Evolutionary conservation across 2,888 invertebrate genomes (phyloP).

Genomic region (Hoplodrina blanda): DNA sequence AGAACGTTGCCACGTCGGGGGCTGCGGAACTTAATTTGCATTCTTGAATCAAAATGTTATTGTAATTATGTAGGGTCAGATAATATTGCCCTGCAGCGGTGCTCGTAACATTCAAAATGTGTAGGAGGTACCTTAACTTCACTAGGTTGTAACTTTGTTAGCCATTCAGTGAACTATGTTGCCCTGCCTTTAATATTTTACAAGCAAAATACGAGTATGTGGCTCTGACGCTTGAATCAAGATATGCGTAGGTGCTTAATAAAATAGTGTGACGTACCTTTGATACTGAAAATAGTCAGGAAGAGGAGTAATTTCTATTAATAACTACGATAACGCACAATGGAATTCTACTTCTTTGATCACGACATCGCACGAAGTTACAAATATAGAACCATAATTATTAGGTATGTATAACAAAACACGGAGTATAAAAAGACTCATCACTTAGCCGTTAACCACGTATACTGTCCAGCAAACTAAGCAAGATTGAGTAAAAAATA

Average conservation of each 20-base stretch:
- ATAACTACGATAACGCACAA: background rate
- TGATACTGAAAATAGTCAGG: background rate
- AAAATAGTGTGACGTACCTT: slow-evolving; percentile 21
- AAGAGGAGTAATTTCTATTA: background rate
- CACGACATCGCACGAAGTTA: too few species aligned
- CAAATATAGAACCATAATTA: too few species aligned
- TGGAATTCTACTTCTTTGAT: background rate
- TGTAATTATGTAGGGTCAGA: slow-evolving; percentile 76
- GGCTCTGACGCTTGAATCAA: slow-evolving; percentile 11
- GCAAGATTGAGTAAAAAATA: too few species aligned
- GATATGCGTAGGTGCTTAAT: slow-evolving; percentile 14
- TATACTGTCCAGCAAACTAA: too few species aligned
- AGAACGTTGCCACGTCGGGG: slow-evolving; percentile 65
- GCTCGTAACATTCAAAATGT: slow-evolving; percentile 45
- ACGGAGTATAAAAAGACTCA: too few species aligned
- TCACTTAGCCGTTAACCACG: too few species aligned
- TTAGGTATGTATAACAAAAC: too few species aligned
- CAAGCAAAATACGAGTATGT: slow-evolving; percentile 25
- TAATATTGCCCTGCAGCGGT: slow-evolving; percentile 57
- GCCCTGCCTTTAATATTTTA: slow-evolving; percentile 31
- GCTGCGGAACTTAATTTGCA: slow-evolving; percentile 72
- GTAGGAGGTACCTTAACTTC: slow-evolving; percentile 32
- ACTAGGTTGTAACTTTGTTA: slow-evolving; percentile 35
- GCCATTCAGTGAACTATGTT: slow-evolving; percentile 32
- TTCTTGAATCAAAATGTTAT: slow-evolving; percentile 77